phyloP scores from a whole-genome alignment of 1,140 invertebrate species.

The Leptinotarsa defecta region DNA sequence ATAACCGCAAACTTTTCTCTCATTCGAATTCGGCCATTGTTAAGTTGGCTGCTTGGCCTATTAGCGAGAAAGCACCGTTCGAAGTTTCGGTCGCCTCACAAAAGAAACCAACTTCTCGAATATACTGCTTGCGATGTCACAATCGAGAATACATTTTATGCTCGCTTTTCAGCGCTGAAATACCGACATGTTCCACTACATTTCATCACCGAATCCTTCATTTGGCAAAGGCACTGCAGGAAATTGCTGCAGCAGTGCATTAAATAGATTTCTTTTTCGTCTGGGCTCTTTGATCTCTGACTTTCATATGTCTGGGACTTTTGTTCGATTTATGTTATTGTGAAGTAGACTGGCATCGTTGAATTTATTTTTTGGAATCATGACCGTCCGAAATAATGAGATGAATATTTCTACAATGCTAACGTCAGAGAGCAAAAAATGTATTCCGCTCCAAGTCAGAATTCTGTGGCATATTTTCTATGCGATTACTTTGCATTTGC shows the following conservation, averaged over 20 bases:
- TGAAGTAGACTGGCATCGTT: no score
- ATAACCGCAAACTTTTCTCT: background rate
- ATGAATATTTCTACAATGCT: no score
- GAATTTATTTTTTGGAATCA: no score
- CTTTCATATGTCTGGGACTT: background rate
- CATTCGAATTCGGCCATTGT: slow-evolving; percentile 8
- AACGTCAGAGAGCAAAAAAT: no score
- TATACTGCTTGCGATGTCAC: slow-evolving; percentile 8
- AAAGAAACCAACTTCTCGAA: background rate
- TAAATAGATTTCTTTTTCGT: background rate
- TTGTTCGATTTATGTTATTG: background rate
- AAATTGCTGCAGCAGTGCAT: slow-evolving; percentile 4
- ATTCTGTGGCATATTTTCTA: no score
- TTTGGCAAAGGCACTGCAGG: slow-evolving; percentile 5
- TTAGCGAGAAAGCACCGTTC: background rate
- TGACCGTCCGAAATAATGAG: no score
- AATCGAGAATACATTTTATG: slow-evolving; percentile 8
- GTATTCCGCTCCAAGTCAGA: no score
- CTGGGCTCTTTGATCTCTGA: background rate
- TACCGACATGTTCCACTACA: slow-evolving; percentile 5
- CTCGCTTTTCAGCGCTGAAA: slow-evolving; percentile 2
- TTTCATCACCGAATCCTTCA: slow-evolving; percentile 6
- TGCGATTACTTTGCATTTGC: no score
- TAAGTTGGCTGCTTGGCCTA: background rate
- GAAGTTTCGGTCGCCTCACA: background rate